Percentiles rank a stretch among this genome's conserved stretches.
Evolutionary conservation across 2,797 vertebrate genomes (phyloP).

Genomic region (Pipistrellus kuhlii): DNA sequence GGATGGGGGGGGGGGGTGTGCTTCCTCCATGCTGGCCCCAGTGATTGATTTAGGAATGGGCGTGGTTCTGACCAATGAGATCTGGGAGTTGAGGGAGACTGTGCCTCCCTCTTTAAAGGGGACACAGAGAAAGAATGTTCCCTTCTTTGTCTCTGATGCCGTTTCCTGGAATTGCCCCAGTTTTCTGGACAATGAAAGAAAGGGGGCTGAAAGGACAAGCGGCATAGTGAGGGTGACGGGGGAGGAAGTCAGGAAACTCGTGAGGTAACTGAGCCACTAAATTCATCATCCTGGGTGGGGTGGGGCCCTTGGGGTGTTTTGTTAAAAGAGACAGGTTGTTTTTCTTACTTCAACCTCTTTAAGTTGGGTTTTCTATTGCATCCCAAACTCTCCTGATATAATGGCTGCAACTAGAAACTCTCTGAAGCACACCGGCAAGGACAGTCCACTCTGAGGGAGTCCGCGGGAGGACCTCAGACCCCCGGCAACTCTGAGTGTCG

Average conservation of each 20-base stretch:
- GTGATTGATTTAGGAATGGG: background rate
- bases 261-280: background rate
- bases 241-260: background rate
- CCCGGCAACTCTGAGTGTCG: background rate
- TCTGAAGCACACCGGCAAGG: background rate
- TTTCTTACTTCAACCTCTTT: background rate
- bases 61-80: background rate
- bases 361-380: background rate
- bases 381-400: background rate
- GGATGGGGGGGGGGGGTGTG: no score
- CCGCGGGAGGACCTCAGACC: no score
- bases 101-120: background rate
- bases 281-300: background rate
- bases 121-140: background rate
- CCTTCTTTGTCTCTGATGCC: background rate
- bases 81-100: background rate
- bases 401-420: background rate
- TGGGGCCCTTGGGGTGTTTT: background rate
- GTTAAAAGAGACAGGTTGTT: background rate
- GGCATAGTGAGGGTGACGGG: background rate
- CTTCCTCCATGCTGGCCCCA: background rate
- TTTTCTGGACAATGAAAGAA: conserved; percentile 8
- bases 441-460: background rate
- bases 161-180: background rate
- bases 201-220: background rate